These are phyloP conservation scores for Athalia rosae DNA, from an alignment of 2,888 invertebrate species.

Conservation along the genomic window DNA sequence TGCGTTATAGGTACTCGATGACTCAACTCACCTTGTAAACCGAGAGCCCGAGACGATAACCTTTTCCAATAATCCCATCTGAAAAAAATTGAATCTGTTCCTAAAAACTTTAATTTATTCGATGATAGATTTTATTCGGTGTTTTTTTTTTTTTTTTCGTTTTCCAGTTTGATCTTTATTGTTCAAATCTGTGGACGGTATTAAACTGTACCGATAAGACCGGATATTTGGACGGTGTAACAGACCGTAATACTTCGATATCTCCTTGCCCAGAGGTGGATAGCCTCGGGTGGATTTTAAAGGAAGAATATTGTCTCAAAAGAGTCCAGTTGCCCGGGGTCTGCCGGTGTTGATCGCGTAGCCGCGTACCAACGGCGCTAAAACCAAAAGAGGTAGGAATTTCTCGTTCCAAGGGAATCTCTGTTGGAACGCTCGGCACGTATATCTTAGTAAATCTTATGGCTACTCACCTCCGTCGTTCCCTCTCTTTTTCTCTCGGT, in stretches of 20 bases:
- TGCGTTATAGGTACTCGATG: not conserved
- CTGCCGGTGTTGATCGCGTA: not conserved
- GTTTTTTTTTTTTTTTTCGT: not conserved
- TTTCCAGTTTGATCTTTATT: not conserved
- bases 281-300: conserved; percentile 9
- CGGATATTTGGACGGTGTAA: conserved; percentile 1
- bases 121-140: too few species aligned
- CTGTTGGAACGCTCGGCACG: conserved; percentile 59
- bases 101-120: conserved; percentile 4
- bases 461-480: conserved; percentile 40
- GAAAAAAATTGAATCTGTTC: not conserved
- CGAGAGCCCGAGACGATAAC: not conserved
- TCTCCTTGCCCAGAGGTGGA: not conserved
- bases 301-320: conserved; percentile 32
- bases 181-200: not conserved
- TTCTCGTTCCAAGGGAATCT: conserved; percentile 38
- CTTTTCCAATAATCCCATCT: not conserved
- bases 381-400: conserved; percentile 41
- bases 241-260: not conserved
- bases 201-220: not conserved
- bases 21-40: not conserved
- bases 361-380: conserved; percentile 22
- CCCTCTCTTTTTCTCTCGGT: conserved; percentile 17
- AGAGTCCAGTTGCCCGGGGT: not conserved
- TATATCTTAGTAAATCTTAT: conserved; percentile 63